phyloP scores from a whole-genome alignment of 2,797 vertebrate genomes.

The Liasis olivaceus region DNA sequence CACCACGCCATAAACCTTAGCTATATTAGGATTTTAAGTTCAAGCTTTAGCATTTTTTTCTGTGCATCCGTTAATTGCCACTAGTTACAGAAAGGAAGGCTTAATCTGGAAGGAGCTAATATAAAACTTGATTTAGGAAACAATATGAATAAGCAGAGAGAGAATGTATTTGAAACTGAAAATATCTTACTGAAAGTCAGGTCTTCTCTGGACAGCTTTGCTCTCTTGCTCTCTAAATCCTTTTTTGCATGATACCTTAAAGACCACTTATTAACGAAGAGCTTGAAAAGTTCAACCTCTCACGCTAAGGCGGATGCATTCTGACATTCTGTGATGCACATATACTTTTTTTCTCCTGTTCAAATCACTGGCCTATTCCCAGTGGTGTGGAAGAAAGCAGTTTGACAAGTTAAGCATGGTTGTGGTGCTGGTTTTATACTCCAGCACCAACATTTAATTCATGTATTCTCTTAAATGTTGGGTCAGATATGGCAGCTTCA shows the following conservation, averaged over 20 bases:
- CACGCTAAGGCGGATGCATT: background rate
- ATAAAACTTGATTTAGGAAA: background rate
- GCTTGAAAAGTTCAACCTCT: background rate
- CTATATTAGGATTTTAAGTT: background rate
- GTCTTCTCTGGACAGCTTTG: background rate
- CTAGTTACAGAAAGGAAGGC: slow-evolving; percentile 4
- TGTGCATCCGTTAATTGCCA: background rate
- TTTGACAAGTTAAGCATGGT: background rate
- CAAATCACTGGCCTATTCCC: rapidly evolving
- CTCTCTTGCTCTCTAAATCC: background rate
- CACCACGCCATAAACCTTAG: background rate
- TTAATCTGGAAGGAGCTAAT: background rate
- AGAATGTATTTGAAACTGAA: slow-evolving; percentile 6
- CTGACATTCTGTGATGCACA: background rate
- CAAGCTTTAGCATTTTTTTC: background rate
- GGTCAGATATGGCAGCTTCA: background rate
- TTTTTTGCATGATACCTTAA: slow-evolving; percentile 6
- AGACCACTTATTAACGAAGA: slow-evolving; percentile 9
- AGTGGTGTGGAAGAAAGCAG: background rate
- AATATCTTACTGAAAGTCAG: background rate
- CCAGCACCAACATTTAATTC: background rate
- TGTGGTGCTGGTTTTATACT: slow-evolving; percentile 7
- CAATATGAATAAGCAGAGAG: background rate
- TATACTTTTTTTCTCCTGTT: background rate
- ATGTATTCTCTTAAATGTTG: slow-evolving; percentile 7